A percentile compares a stretch with the other conserved stretches of the same genome.
phyloP scores from a whole-genome alignment of 2,113 vertebrate genomes.

The Bungarus multicinctus region DNA sequence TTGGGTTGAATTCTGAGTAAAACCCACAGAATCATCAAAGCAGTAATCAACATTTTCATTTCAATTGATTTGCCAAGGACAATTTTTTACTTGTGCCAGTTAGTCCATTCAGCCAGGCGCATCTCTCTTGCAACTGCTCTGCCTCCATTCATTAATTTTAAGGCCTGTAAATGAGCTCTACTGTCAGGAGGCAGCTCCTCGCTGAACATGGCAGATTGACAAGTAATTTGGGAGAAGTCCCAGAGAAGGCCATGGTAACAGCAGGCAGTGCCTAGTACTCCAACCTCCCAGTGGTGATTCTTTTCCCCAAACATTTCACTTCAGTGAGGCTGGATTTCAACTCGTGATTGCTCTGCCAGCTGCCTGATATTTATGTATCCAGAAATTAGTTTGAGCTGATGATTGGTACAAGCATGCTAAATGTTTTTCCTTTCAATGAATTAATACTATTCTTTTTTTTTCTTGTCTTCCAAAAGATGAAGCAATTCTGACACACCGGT shows the following conservation, averaged over 20 bases:
- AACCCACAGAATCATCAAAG: background rate
- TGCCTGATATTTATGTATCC: conserved; percentile 6
- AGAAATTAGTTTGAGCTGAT: conserved; percentile 6
- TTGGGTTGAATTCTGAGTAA: background rate
- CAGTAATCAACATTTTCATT: background rate
- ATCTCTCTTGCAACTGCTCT: background rate
- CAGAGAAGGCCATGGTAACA: conserved; percentile 4
- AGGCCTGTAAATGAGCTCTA: conserved; percentile 30
- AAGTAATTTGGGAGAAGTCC: conserved; percentile 31
- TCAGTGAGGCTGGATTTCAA: background rate
- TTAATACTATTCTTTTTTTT: background rate
- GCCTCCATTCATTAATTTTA: conserved; percentile 14
- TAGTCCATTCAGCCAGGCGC: background rate
- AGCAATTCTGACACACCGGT: conserved; percentile 32
- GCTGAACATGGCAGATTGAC: background rate
- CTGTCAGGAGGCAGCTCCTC: conserved; percentile 26
- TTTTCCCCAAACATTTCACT: conserved; percentile 10
- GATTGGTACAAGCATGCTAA: background rate
- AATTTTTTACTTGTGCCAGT: background rate
- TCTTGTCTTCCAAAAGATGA: conserved; percentile 25
- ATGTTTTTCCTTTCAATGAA: background rate
- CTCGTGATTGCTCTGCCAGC: conserved; percentile 15
- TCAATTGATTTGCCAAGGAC: background rate
- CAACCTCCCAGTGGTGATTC: background rate
- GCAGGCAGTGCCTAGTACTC: background rate